Base-by-base conservation (phyloP, 2,888 invertebrate genomes). In the Thymelicus sylvestris region DNA sequence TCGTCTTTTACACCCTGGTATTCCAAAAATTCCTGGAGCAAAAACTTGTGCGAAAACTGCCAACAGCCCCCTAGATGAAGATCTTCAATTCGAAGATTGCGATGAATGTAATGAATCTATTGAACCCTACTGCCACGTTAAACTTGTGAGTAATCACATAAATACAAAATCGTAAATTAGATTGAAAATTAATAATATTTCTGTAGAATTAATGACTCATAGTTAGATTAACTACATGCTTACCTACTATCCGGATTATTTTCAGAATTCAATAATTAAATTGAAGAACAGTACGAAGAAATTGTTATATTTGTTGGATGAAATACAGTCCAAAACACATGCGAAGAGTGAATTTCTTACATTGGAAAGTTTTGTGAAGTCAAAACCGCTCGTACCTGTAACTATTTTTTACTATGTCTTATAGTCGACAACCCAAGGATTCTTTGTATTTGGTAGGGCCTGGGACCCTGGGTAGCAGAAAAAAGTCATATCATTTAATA, bases 261-360 rank as follows among this genome's bases (percentile, higher is more conserved):
- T 88, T 71, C 80, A 91, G 91, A 83, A 85, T 48, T 76, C 85
- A 10, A 70, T 90, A 39, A 55, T 76, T 7, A 83, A 82, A 72
- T 76, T 92, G 39, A 89, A 90, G 75, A 84, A 88, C 24, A 91
- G 92, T 73, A 92, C 92, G 2, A 88, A 81, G 75, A 87, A 87
- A 74, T 76, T 92, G 6, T 74, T 92, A 50, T 74, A 75, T 73
- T 74, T 92, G 62, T 73, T 92, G 39, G 89, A 92, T 73, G 85
- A 88, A 67, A 85, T 92, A 75, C 86, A 91, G 71, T 74, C 78
- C 0, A 90, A 88, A 78, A 86, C 85, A 13, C 79, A 77, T 72
- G 72, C 81, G 19, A 84, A 77, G 69, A 15, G 31, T 59, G 64
- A 64, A 57, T 59, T 64, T 64, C 64, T 69, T 13, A 69, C 69